phyloP scores from a whole-genome alignment of 2,113 vertebrate genomes.

The Ptilorrhoa leucosticta region DNA sequence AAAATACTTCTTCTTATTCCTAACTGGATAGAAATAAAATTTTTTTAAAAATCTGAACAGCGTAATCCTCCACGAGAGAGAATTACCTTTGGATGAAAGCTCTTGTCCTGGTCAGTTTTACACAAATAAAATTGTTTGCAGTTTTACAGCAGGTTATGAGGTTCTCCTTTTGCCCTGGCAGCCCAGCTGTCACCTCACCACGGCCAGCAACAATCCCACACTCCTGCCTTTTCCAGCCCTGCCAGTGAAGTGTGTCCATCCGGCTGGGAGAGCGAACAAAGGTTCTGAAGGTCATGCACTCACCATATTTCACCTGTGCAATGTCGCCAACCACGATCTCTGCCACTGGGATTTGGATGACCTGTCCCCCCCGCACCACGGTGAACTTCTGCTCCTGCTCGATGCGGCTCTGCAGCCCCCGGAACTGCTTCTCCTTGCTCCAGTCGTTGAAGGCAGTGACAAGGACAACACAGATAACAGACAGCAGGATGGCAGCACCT shows the following conservation, averaged over 20 bases:
- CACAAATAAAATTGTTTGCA: not conserved
- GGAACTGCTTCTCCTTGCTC: conserved; percentile 99
- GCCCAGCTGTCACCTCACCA: not conserved
- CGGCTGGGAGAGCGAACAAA: not conserved
- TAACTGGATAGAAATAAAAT: not conserved
- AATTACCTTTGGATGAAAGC: not conserved
- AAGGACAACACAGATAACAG: conserved; percentile 94
- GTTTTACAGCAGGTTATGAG: not conserved
- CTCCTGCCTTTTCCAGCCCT: not conserved
- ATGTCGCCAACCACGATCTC: conserved; percentile 96
- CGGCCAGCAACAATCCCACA: not conserved
- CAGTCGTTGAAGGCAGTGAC: conserved; percentile 99
- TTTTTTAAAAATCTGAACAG: too few species aligned
- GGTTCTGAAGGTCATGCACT: not conserved
- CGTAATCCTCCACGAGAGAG: rapidly evolving
- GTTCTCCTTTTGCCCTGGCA: not conserved
- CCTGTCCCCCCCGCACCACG: conserved; percentile 87
- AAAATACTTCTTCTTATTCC: not conserved
- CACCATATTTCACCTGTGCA: conserved; percentile 96
- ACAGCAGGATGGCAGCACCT: conserved; percentile 94
- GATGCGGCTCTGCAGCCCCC: conserved; percentile 96
- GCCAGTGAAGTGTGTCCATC: not conserved
- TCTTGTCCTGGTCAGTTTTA: not conserved
- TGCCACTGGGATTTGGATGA: conserved; percentile 94
- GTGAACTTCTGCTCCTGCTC: conserved; percentile 99